Evolutionary conservation across 1,140 invertebrate genomes (phyloP).

Genomic region (Microplitis mediator): DNA sequence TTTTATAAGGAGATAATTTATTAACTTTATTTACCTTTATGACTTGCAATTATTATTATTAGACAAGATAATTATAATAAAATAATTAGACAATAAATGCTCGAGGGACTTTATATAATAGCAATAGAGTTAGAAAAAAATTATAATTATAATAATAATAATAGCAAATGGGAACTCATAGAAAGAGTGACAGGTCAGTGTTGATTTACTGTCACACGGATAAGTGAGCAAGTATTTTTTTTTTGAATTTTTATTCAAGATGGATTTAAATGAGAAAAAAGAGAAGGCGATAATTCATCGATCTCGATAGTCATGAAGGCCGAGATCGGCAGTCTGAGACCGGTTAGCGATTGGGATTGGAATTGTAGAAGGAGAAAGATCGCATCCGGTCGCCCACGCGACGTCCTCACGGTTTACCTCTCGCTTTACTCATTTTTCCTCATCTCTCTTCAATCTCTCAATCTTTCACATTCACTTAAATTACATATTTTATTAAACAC

Average conservation of each 20-base stretch:
- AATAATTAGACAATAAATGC: too few relatives aligned
- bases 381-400: conserved; percentile 51
- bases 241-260: neutral
- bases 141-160: too few relatives aligned
- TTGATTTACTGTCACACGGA: neutral
- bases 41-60: too few relatives aligned
- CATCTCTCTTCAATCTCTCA: neutral
- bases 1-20: too few relatives aligned
- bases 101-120: too few relatives aligned
- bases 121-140: too few relatives aligned
- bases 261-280: neutral
- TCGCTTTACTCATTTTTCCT: neutral
- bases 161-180: too few relatives aligned
- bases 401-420: conserved; percentile 20
- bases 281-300: conserved; percentile 21
- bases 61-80: too few relatives aligned
- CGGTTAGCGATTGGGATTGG: neutral
- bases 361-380: conserved; percentile 29
- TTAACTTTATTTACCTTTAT: too few relatives aligned
- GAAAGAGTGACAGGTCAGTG: too few relatives aligned
- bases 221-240: neutral
- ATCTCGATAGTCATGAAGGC: conserved; percentile 16
- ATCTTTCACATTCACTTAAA: neutral
- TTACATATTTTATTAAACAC: too few relatives aligned
- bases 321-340: neutral